Evolutionary conservation across 2,113 vertebrate genomes (phyloP).

Genomic region (Numenius arquata): DNA sequence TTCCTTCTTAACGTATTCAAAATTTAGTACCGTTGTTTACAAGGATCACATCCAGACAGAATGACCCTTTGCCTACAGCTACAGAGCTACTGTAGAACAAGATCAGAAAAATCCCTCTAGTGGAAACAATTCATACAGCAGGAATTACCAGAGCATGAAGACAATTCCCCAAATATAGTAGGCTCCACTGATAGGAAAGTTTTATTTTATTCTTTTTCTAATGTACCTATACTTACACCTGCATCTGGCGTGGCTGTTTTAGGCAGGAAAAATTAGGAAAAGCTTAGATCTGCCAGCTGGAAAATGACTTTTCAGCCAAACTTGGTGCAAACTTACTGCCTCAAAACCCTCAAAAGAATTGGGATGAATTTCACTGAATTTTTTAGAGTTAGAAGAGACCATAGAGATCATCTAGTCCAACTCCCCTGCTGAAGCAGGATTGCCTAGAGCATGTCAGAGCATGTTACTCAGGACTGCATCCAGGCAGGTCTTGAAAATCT

Average conservation of each 20-base stretch:
- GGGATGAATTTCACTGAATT: no score
- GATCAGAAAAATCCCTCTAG: background rate
- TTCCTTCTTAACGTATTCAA: background rate
- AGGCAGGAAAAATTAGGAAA: background rate
- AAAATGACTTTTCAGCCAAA: background rate
- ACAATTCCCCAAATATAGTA: background rate
- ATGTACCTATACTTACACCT: background rate
- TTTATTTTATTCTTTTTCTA: background rate
- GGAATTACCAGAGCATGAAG: background rate
- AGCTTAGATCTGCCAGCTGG: background rate
- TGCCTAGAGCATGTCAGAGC: no score
- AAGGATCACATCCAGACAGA: background rate
- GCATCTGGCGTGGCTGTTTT: background rate
- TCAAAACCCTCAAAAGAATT: background rate
- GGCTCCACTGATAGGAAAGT: background rate
- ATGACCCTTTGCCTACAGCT: background rate
- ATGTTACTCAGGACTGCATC: no score
- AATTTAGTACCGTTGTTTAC: background rate
- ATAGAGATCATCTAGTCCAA: no score
- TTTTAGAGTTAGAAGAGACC: no score
- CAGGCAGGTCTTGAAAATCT: no score
- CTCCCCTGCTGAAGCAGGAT: no score
- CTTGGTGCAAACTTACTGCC: background rate
- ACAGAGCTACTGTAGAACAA: background rate
- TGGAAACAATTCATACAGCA: background rate